phyloP scores from a whole-genome alignment of 2,797 vertebrate species.

The Syndactyla subalaris region DNA sequence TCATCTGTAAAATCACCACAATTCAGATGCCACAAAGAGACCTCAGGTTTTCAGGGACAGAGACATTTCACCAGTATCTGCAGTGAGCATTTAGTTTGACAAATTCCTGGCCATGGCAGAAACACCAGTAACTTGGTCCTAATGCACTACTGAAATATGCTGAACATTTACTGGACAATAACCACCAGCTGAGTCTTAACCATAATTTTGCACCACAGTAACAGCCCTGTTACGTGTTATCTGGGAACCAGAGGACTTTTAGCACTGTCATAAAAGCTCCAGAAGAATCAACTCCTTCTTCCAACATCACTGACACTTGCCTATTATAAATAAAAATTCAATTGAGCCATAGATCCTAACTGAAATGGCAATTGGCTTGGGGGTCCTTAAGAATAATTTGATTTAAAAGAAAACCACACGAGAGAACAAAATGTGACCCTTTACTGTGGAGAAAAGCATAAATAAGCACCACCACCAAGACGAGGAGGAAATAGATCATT shows the following conservation, averaged over 20 bases:
- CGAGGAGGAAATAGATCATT: neutral
- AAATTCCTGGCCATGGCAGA: neutral
- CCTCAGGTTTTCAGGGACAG: neutral
- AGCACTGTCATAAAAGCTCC: conserved; percentile 54
- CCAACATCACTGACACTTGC: conserved; percentile 23
- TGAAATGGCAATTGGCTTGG: neutral
- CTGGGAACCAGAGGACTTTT: conserved; percentile 56
- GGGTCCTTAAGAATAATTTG: neutral
- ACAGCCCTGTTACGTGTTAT: neutral
- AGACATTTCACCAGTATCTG: neutral
- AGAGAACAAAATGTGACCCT: neutral
- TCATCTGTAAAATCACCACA: neutral
- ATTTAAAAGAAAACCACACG: neutral
- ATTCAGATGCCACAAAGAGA: neutral
- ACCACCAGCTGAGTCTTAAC: neutral
- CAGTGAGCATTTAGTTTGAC: neutral
- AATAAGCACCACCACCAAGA: conserved; percentile 30
- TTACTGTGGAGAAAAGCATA: neutral
- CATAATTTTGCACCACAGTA: conserved; percentile 15
- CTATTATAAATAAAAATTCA: conserved; percentile 45
- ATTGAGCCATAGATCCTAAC: conserved; percentile 22
- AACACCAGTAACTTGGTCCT: conserved; percentile 5
- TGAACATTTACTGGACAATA: conserved; percentile 34
- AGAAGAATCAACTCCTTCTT: conserved; percentile 55
- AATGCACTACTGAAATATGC: neutral